Conservation (phyloP, 2,797 vertebrate species). For the Oreonectes daqikongensis region DNA sequence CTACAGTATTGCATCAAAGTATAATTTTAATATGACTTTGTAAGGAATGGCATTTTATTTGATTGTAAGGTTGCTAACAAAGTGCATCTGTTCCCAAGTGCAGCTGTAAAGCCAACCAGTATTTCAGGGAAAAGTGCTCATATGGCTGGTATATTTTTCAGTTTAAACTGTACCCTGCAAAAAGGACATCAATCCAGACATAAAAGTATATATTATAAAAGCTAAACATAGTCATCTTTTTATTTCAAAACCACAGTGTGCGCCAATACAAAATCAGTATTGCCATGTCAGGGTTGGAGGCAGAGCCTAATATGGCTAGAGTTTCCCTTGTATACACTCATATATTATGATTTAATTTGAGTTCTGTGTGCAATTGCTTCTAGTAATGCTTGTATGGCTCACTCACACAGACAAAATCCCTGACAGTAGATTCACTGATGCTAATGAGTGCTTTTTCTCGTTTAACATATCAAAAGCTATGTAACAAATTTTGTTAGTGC, state of each 20-base stretch:
- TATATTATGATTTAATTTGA: conserved; percentile 47
- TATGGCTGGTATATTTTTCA: conserved; percentile 64
- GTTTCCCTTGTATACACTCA: conserved; percentile 51
- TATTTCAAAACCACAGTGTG: conserved; percentile 60
- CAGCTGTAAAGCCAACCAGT: conserved; percentile 56
- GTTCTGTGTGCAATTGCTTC: conserved; percentile 61
- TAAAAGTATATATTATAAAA: conserved; percentile 51
- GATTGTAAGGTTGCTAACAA: conserved; percentile 52
- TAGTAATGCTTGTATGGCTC: conserved; percentile 60
- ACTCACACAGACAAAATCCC: conserved; percentile 74
- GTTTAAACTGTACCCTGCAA: conserved; percentile 50
- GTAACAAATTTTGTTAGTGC: conserved; percentile 52
- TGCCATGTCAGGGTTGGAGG: conserved; percentile 60
- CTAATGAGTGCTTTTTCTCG: conserved; percentile 58
- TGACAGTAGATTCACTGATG: conserved; percentile 78
- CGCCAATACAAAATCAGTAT: conserved; percentile 57
- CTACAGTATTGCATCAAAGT: conserved; percentile 1
- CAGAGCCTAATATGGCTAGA: conserved; percentile 58
- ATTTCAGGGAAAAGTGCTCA: conserved; percentile 53
- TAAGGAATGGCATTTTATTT: conserved; percentile 59
- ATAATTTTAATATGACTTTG: conserved; percentile 65
- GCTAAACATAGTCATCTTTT: conserved; percentile 37
- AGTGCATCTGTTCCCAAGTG: conserved; percentile 60
- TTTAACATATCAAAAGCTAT: conserved; percentile 48
- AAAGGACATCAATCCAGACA: conserved; percentile 37